Conservation (phyloP, 2,888 invertebrate species). For the Apantesis nais region DNA sequence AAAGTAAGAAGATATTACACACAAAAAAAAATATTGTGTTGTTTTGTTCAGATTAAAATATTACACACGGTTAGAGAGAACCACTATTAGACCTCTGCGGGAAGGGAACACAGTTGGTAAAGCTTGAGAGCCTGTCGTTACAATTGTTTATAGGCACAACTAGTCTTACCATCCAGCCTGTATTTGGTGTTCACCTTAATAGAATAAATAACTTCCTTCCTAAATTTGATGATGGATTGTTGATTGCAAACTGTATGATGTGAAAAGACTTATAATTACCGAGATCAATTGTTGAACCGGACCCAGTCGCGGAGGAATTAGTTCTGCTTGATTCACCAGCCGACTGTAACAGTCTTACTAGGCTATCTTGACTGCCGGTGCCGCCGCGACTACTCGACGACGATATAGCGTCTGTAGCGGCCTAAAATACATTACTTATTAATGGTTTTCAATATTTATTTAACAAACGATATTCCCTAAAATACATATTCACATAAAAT, state of each 20-base stretch:
- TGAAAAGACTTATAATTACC: conserved; percentile 26
- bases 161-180: neutral
- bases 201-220: neutral
- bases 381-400: conserved; percentile 50
- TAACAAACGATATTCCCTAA: no score
- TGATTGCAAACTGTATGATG: neutral
- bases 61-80: no score
- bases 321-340: conserved; percentile 53
- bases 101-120: no score
- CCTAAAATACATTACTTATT: conserved; percentile 51
- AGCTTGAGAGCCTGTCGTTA: no score
- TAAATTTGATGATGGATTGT: neutral
- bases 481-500: no score
- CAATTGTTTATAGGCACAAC: no score
- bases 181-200: neutral
- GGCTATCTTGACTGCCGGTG: conserved; percentile 54
- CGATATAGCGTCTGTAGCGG: conserved; percentile 71
- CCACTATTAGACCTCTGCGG: no score
- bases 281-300: conserved; percentile 48
- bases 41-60: no score
- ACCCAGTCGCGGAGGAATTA: conserved; percentile 43
- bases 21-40: no score
- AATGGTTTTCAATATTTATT: neutral
- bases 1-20: no score
- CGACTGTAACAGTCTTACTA: conserved; percentile 62